Evolutionary conservation across 2,888 invertebrate genomes (phyloP).

Genomic region (Platycnemis pennipes): DNA sequence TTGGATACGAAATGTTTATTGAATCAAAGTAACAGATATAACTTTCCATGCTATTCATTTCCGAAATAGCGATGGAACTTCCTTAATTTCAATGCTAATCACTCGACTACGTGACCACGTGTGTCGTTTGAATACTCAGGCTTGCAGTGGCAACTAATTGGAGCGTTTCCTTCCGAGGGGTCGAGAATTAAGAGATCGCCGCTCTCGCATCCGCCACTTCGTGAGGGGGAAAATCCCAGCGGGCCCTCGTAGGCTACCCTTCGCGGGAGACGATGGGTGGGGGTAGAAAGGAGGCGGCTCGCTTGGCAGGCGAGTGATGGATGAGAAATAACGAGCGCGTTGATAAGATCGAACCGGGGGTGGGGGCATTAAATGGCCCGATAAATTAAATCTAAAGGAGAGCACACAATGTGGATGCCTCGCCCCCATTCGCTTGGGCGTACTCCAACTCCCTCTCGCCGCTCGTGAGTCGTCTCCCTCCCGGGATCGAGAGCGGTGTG

Average conservation of each 20-base stretch:
- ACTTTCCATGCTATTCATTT: no score
- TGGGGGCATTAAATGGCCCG: not conserved
- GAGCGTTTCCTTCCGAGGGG: not conserved
- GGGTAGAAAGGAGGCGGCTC: not conserved
- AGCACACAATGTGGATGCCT: not conserved
- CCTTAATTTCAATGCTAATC: not conserved
- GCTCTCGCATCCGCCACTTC: not conserved
- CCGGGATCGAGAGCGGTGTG: no score
- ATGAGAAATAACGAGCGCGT: constrained; percentile 24
- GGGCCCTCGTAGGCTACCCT: not conserved
- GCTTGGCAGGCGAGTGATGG: constrained; percentile 38
- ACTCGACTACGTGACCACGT: not conserved
- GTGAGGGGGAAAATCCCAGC: not conserved
- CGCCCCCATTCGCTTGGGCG: not conserved
- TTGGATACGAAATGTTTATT: no score
- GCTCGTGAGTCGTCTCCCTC: no score
- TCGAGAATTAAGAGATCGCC: not conserved
- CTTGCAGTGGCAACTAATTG: not conserved
- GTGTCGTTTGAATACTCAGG: not conserved
- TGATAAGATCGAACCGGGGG: constrained; percentile 36
- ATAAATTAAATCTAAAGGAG: constrained; percentile 26
- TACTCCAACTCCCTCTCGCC: no score
- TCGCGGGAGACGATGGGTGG: not conserved
- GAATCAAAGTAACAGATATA: no score
- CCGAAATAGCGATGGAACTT: no score